Evolutionary conservation across 2,888 invertebrate genomes (phyloP).

Genomic region (Troilus luridus): DNA sequence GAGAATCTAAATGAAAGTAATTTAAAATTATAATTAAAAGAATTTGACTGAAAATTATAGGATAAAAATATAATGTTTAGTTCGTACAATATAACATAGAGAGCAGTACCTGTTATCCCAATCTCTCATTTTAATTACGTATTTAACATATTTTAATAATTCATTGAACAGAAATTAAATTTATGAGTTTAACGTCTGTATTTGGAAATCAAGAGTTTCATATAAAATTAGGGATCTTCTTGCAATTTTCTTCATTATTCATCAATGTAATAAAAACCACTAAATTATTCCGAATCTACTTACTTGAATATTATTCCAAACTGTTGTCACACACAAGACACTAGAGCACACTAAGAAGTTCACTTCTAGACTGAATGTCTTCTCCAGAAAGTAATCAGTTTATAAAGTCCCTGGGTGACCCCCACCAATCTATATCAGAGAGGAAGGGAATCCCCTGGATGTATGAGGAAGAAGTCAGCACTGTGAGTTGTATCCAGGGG

Average conservation of each 20-base stretch:
- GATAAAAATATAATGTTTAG: no score
- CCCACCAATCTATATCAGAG: background rate
- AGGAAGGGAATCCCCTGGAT: background rate
- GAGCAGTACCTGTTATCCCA: no score
- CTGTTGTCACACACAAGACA: background rate
- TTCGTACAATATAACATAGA: no score
- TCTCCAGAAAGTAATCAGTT: background rate
- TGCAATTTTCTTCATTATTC: background rate
- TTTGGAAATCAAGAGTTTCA: background rate
- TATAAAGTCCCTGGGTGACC: background rate
- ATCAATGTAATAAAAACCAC: background rate
- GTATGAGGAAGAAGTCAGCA: no score
- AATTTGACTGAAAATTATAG: no score
- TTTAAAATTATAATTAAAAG: no score
- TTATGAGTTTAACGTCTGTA: background rate
- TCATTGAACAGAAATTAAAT: background rate
- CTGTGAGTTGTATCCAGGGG: no score
- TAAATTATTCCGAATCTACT: background rate
- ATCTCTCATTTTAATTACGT: no score
- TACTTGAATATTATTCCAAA: slow-evolving; percentile 4
- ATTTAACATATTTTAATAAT: no score
- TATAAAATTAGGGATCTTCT: no score
- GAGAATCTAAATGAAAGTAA: no score
- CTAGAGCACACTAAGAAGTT: background rate
- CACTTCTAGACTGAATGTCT: background rate